Percentiles rank a stretch among this genome's conserved stretches.
Evolutionary conservation across 2,113 vertebrate genomes (phyloP).

Genomic region (Cynocephalus volans): DNA sequence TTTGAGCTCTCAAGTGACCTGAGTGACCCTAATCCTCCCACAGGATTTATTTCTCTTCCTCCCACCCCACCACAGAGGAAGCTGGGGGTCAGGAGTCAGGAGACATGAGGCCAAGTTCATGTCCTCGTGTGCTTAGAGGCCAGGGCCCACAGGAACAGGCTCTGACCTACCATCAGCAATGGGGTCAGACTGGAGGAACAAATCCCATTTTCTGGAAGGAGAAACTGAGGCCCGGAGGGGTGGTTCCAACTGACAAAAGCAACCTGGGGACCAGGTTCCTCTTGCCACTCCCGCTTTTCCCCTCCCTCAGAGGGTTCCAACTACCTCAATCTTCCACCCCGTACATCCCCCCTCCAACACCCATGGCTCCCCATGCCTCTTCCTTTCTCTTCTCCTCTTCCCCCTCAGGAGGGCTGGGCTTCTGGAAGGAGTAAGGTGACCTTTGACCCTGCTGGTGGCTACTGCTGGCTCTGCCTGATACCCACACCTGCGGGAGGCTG

Average conservation of each 20-base stretch:
- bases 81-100: neutral
- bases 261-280: neutral
- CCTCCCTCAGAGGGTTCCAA: neutral
- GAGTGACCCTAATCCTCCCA: slow-evolving; percentile 31
- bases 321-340: neutral
- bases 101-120: slow-evolving; percentile 71
- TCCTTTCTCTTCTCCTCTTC: neutral
- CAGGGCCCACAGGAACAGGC: neutral
- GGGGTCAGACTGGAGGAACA: neutral
- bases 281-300: neutral
- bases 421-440: neutral
- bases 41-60: slow-evolving; percentile 57
- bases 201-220: slow-evolving; percentile 33
- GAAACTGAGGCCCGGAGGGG: neutral
- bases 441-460: neutral
- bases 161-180: neutral
- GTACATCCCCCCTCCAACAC: neutral
- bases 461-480: neutral
- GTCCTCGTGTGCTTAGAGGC: neutral
- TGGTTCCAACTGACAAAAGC: neutral
- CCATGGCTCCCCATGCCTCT: neutral
- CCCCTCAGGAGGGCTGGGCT: neutral
- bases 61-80: slow-evolving; percentile 46
- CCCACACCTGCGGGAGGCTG: too few relatives aligned
- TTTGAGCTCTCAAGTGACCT: slow-evolving; percentile 22